Evolutionary conservation across 2,113 vertebrate species (phyloP).

Genomic region (Myiozetetes cayanensis): DNA sequence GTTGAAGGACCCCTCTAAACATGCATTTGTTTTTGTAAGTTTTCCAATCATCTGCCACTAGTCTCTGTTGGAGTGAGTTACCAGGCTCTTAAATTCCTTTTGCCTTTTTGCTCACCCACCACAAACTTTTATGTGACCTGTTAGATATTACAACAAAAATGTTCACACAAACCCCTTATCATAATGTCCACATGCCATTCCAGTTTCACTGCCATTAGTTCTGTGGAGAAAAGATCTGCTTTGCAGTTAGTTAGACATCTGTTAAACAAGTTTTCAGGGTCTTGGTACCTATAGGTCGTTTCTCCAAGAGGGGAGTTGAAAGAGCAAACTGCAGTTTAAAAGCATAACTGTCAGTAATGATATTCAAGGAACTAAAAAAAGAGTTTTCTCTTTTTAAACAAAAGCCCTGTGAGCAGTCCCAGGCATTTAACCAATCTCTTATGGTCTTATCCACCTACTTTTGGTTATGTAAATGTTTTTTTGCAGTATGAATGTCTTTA

Average conservation of each 20-base stretch:
- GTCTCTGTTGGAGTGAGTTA: not conserved
- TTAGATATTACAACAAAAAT: not conserved
- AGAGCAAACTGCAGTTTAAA: constrained; percentile 37
- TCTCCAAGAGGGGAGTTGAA: not conserved
- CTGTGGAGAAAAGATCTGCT: not conserved
- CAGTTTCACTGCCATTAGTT: not conserved
- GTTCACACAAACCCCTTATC: not conserved
- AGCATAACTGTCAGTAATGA: not conserved
- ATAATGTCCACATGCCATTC: not conserved
- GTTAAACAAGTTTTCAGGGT: constrained; percentile 17
- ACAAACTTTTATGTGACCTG: not conserved
- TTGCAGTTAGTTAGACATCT: no score
- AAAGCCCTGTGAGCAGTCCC: constrained; percentile 44
- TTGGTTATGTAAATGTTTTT: constrained; percentile 63
- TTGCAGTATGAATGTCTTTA: constrained; percentile 52
- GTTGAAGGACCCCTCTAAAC: not conserved
- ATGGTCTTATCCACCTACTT: constrained; percentile 27
- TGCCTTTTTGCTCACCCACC: not conserved
- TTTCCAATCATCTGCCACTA: not conserved
- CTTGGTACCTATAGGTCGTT: not conserved
- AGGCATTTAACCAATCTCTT: constrained; percentile 53
- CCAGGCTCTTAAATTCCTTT: not conserved
- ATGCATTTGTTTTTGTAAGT: not conserved
- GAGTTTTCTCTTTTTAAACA: constrained; percentile 40
- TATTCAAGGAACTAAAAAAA: constrained; percentile 41